phyloP scores from a whole-genome alignment of 2,888 invertebrate species.

The Callimorpha dominula region DNA sequence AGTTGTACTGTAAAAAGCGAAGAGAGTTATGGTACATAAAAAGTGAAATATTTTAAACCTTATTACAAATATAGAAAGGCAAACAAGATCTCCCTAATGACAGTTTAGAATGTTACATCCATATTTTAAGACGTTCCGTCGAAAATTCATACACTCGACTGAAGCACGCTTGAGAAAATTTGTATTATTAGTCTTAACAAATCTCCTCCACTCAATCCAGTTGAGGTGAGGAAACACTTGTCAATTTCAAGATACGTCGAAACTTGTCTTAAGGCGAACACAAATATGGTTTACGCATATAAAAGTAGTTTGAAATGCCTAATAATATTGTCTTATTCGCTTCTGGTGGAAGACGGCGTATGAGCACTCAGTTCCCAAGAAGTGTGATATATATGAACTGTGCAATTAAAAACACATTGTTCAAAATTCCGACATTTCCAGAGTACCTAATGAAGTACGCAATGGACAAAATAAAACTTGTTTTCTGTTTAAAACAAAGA shows the following conservation, averaged over 20 bases:
- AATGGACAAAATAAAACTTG: no score
- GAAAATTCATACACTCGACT: neutral
- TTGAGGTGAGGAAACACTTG: constrained; percentile 1
- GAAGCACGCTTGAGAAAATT: neutral
- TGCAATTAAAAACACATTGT: no score
- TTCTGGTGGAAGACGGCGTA: no score
- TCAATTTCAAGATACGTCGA: neutral
- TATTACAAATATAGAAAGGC: neutral
- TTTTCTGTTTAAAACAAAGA: no score
- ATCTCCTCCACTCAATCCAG: neutral
- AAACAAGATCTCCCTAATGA: neutral
- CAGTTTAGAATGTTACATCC: neutral
- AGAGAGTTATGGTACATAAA: no score
- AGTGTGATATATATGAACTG: no score
- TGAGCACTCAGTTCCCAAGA: no score
- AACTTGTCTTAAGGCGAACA: neutral
- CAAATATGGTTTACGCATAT: neutral
- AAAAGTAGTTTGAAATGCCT: neutral
- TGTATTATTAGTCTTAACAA: constrained; percentile 4
- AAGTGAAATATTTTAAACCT: no score
- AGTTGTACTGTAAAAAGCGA: constrained; percentile 56
- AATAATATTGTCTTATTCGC: no score
- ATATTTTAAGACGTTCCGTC: neutral
- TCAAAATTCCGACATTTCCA: no score
- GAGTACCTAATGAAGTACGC: no score